Percentiles rank a stretch among this genome's conserved stretches.
These are phyloP conservation scores for cattle (Bos taurus) DNA, from an alignment of 2,113 vertebrate species.

Conservation along the genomic window ARS-UCD2.0 NC_037344.1:57048001-57048500, in stretches of 20 bases:
- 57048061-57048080: not conserved
- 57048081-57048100: not conserved
- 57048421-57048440: not conserved
- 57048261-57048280: not conserved
- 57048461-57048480: not conserved
- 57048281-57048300: not conserved
- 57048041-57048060: not conserved
- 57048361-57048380: not conserved
- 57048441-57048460: not conserved
- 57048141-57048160: not conserved
- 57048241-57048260: not conserved
- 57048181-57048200: not conserved
- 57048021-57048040: not conserved
- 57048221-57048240: not conserved
- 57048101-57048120: not conserved
- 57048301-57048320: not conserved
- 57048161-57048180: not conserved
- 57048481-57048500: not conserved
- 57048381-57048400: not conserved
- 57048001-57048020: not conserved
- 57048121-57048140: not conserved
- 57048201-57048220: not conserved
- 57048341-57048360: not conserved
- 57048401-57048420: not conserved
- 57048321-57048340: not conserved